Conservation (phyloP, 2,113 vertebrate species). For the Pteropus alecto region DNA sequence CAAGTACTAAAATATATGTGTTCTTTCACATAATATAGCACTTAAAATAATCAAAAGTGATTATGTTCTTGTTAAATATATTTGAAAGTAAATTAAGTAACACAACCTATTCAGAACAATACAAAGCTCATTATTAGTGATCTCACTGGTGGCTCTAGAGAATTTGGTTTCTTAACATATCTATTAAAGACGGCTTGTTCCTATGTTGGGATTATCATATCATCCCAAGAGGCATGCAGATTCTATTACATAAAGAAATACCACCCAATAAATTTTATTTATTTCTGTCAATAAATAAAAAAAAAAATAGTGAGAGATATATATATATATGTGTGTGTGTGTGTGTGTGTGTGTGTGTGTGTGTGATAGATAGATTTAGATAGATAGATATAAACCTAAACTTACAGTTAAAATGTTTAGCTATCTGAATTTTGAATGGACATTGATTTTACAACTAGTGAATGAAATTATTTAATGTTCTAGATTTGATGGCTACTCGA, state of each 20-base stretch:
- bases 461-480: constrained; percentile 10
- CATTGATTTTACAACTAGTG: background rate
- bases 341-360: too few relatives aligned
- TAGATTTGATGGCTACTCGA: background rate
- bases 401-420: background rate
- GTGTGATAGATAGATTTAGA: too few relatives aligned
- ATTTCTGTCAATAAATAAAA: background rate
- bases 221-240: background rate
- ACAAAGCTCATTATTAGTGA: background rate
- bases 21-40: background rate
- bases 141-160: background rate
- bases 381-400: background rate
- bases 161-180: background rate
- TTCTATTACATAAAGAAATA: background rate
- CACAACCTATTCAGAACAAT: background rate
- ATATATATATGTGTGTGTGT: too few relatives aligned
- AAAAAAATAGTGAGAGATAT: background rate
- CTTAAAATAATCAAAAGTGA: background rate
- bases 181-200: background rate
- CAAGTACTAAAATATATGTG: background rate
- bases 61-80: background rate
- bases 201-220: background rate
- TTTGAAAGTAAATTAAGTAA: constrained; percentile 5
- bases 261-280: too few relatives aligned
- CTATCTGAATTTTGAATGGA: background rate